Evolutionary conservation across 92 coral and sea anemone species (phyloP).

Genomic region (Muricea muricata): DNA sequence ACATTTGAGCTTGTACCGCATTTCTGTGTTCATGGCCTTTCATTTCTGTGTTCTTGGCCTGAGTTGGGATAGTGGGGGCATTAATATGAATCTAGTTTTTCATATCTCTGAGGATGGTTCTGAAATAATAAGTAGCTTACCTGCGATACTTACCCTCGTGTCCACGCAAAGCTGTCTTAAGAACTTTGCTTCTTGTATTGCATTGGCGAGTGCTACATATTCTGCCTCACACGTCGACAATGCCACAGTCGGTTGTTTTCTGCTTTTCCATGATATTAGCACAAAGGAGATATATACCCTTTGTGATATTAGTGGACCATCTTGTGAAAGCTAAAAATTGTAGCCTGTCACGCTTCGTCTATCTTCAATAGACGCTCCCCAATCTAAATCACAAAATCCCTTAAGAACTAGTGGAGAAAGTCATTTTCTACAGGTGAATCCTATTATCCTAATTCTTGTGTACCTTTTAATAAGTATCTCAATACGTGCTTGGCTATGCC

Average conservation of each 20-base stretch:
- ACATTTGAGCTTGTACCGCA: slow-evolving; percentile 66
- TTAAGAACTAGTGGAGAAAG: slow-evolving; percentile 33
- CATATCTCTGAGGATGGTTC: too few relatives aligned
- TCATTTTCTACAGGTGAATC: slow-evolving; percentile 48
- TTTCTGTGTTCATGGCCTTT: too few relatives aligned
- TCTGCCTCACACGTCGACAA: background rate
- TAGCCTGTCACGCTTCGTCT: slow-evolving; percentile 32
- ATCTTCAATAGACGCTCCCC: slow-evolving; percentile 40
- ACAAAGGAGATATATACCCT: too few relatives aligned
- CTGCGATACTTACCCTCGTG: background rate
- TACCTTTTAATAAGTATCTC: slow-evolving; percentile 55
- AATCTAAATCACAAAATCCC: slow-evolving; percentile 58
- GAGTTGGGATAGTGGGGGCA: too few relatives aligned
- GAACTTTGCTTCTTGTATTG: slow-evolving; percentile 12
- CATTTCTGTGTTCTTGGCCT: too few relatives aligned
- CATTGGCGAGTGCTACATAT: background rate
- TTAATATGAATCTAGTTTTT: too few relatives aligned
- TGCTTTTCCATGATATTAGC: slow-evolving; percentile 16
- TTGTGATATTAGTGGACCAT: slow-evolving; percentile 15
- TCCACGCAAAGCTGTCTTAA: background rate
- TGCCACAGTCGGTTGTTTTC: slow-evolving; percentile 27
- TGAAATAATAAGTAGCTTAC: background rate
- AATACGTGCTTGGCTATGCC: slow-evolving; percentile 50
- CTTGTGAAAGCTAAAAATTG: background rate
- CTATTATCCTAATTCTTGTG: slow-evolving; percentile 45